Evolutionary conservation across 2,888 invertebrate species (phyloP).

Genomic region (Psylliodes chrysocephalus): DNA sequence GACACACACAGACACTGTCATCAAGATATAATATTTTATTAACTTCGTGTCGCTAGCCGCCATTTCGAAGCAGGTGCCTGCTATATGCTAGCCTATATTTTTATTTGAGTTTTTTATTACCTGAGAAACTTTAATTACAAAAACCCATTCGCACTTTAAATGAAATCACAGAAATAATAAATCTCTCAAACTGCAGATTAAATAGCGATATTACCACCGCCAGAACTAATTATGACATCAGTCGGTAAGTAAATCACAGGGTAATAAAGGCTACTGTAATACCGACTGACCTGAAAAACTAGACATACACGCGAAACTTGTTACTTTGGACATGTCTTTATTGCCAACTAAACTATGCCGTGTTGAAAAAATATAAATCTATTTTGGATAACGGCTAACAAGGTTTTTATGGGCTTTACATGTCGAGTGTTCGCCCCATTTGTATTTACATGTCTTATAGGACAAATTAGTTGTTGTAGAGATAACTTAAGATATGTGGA

Average conservation of each 20-base stretch:
- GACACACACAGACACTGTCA: too few species aligned
- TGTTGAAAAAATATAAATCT: conserved; percentile 28
- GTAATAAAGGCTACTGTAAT: conserved; percentile 16
- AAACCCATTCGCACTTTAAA: too few species aligned
- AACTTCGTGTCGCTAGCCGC: too few species aligned
- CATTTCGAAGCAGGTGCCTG: too few species aligned
- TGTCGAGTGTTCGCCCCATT: background rate
- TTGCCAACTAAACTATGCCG: conserved; percentile 5
- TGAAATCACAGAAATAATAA: conserved; percentile 7
- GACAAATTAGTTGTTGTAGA: background rate
- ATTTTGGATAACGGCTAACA: conserved; percentile 23
- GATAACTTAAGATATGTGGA: background rate
- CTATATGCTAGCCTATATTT: too few species aligned
- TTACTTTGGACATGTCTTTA: conserved; percentile 10
- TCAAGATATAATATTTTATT: too few species aligned
- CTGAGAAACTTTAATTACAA: too few species aligned
- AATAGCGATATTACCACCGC: background rate
- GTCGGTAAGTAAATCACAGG: conserved; percentile 9
- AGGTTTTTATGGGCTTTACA: conserved; percentile 15
- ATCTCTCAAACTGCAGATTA: background rate
- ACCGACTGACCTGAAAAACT: conserved; percentile 18
- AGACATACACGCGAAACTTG: conserved; percentile 13
- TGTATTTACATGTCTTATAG: background rate
- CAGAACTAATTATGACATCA: conserved; percentile 21
- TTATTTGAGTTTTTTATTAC: too few species aligned